Percentiles rank a stretch among this genome's conserved stretches.
Conservation (phyloP, 2,797 vertebrate species). For the Champsocephalus esox region DNA sequence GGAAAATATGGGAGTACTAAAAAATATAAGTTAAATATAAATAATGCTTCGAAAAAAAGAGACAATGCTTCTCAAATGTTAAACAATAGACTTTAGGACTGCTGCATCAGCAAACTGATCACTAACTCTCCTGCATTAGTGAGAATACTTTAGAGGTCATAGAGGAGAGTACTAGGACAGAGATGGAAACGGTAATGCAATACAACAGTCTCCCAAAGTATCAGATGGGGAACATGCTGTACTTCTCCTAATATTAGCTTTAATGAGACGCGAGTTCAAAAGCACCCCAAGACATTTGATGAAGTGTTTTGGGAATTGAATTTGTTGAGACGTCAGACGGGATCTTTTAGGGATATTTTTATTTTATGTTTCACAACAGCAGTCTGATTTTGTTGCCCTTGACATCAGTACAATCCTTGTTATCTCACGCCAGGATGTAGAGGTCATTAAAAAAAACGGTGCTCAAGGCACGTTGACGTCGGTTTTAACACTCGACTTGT, state of each 20-base stretch:
- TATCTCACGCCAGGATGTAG: not conserved
- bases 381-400: not conserved
- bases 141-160: constrained; percentile 14
- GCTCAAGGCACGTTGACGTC: not conserved
- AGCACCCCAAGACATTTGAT: not conserved
- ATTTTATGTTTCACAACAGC: not conserved
- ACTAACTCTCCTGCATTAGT: constrained; percentile 17
- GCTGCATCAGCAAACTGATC: constrained; percentile 12
- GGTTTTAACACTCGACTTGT: not conserved
- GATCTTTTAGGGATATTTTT: not conserved
- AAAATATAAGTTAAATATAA: not conserved
- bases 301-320: not conserved
- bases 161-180: not conserved
- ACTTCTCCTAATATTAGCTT: constrained; percentile 1
- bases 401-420: constrained; percentile 8
- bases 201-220: not conserved
- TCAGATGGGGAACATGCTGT: constrained; percentile 14
- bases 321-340: not conserved
- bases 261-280: constrained; percentile 7
- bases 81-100: not conserved
- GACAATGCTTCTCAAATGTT: not conserved
- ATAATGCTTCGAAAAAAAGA: not conserved
- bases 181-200: constrained; percentile 11
- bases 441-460: constrained; percentile 3
- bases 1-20: too few relatives aligned